phyloP scores from a whole-genome alignment of 2,797 vertebrate genomes.

The Diglossa cyanea region DNA sequence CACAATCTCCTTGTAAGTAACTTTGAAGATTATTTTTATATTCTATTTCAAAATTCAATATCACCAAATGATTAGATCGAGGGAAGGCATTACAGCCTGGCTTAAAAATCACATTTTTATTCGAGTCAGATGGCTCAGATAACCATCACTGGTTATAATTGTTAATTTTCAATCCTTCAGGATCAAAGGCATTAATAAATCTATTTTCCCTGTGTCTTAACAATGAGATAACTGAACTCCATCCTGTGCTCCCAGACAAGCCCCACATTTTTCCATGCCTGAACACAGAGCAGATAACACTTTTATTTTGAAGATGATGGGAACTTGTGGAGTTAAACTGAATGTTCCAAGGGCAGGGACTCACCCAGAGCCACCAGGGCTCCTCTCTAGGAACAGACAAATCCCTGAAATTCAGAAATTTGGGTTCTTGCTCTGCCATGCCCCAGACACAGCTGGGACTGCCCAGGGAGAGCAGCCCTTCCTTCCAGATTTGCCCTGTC shows the following conservation, averaged over 20 bases:
- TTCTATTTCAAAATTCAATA: neutral
- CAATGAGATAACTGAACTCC: neutral
- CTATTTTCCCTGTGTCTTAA: neutral
- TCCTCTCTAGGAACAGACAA: neutral
- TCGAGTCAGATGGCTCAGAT: neutral
- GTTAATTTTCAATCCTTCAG: neutral
- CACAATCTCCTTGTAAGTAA: neutral
- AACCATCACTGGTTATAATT: neutral
- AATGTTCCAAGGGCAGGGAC: neutral
- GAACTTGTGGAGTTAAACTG: rapidly evolving
- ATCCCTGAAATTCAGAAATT: neutral
- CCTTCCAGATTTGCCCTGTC: neutral
- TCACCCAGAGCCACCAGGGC: neutral
- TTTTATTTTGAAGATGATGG: neutral
- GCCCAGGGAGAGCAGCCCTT: neutral
- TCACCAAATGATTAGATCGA: neutral
- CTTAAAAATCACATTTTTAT: neutral
- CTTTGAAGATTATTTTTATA: neutral
- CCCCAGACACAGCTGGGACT: neutral
- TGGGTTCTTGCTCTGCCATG: neutral
- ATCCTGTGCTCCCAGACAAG: neutral
- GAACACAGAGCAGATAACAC: neutral
- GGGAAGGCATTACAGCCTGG: neutral
- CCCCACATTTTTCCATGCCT: neutral
- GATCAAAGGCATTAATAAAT: conserved; percentile 4